Base-by-base conservation (phyloP, 2,797 vertebrate genomes). In the Pseudomugil tenellus region DNA sequence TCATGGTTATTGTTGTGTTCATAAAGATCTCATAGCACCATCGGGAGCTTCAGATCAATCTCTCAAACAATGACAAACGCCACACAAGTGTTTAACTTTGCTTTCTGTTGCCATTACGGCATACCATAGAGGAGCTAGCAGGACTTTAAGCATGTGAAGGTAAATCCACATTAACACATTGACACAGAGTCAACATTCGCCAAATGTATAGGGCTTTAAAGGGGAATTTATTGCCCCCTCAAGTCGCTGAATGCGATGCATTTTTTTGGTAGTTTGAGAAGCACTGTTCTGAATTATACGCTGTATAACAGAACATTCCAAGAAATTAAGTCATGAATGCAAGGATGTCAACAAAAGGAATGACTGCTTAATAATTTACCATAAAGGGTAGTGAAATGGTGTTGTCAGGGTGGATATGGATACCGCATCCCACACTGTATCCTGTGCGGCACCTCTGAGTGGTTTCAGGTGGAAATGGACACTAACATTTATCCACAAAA, bases 381-480 rank as follows among this genome's bases (percentile, higher is more conserved):
- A 59, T 35, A 51, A 66, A 63, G 46, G 60, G 62, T 35, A 11
- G 74, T 81, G 43, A 74, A 78, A 54, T 7, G 3, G 25, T 62
- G 49, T 58, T 83, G 57, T 67, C 63, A 62, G 51, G 58, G 62
- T 58, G 28, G 79, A 74, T 72, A 49, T 67, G 72, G 72, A 72
- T 63, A 83, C 88, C 68, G 56, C 70, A 54, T 84, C 76, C 74
- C 77, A 77, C 51, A 63, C 76, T 79, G 70, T 57, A 55, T 67
- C 75, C 67, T 70, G 19, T 37, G 28, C 29, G n/a, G 63, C 17
- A 12, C 43, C 26, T 10, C 60, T 67, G 75, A 87, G 68, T 71
- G 82, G 77, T 85, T 81, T 87, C 83, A 84, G 83, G 85, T 83
- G 82, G 73, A 69, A 81, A 60, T 35, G 76, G 73, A 87, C 74